A percentile compares a stretch with the other conserved stretches of the same genome.
Conservation (phyloP, 2,797 vertebrate species). For the Alcedo atthis region DNA sequence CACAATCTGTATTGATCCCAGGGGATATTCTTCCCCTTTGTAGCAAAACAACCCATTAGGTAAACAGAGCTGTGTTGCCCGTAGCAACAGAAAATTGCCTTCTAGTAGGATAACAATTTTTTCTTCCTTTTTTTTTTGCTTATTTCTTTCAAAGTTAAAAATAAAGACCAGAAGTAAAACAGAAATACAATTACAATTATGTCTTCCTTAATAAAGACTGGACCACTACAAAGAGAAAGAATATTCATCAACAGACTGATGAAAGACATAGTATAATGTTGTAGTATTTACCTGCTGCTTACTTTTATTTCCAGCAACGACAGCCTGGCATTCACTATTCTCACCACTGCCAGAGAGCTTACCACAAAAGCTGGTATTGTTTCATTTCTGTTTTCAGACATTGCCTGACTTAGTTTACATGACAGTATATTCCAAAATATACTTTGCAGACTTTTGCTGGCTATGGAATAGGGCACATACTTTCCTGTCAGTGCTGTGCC, state of each 20-base stretch:
- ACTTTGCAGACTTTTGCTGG: not conserved
- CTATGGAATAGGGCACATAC: not conserved
- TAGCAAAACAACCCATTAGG: slow-evolving; percentile 54
- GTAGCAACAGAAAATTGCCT: slow-evolving; percentile 53
- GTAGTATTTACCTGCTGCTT: not conserved
- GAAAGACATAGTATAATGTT: not conserved
- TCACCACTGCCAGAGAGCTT: not conserved
- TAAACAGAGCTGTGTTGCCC: slow-evolving; percentile 52
- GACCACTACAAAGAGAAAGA: not conserved
- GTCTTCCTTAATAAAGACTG: not conserved
- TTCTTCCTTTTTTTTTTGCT: not conserved
- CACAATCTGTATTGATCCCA: not conserved
- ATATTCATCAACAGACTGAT: not conserved
- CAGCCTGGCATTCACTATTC: not conserved
- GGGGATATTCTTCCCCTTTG: slow-evolving; percentile 47
- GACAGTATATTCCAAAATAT: not conserved
- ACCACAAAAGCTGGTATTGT: not conserved
- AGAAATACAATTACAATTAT: not conserved
- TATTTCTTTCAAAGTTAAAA: slow-evolving; percentile 43
- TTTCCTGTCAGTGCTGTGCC: not conserved
- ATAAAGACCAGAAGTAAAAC: not conserved
- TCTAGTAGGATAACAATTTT: not conserved
- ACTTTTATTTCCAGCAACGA: not conserved
- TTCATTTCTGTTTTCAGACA: not conserved
- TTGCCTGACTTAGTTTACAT: not conserved